Percentiles rank a stretch among this genome's conserved stretches.
Evolutionary conservation across 2,888 invertebrate genomes (phyloP).

Genomic region (Drosophila putrida): DNA sequence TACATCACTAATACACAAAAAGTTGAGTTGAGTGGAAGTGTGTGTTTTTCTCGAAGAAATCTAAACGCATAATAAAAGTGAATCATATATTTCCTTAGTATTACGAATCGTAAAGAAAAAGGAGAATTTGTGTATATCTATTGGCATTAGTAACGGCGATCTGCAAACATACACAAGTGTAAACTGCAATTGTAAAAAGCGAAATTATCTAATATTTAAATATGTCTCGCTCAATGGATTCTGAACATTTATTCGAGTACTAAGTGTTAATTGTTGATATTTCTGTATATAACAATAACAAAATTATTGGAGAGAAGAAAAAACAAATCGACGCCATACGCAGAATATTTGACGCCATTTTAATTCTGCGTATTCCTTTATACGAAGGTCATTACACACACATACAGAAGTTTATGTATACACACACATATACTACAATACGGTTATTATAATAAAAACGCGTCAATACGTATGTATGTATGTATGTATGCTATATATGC

Average conservation of each 20-base stretch:
- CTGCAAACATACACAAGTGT: slow-evolving; percentile 7
- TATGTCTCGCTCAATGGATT: slow-evolving; percentile 81
- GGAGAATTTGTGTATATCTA: background rate
- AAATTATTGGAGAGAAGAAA: slow-evolving; percentile 22
- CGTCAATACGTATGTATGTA: slow-evolving; percentile 5
- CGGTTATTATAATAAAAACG: slow-evolving; percentile 11
- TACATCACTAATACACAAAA: slow-evolving; percentile 10
- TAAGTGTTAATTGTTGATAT: slow-evolving; percentile 41
- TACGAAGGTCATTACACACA: slow-evolving; percentile 52
- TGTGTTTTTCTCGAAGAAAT: slow-evolving; percentile 16
- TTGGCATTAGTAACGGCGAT: slow-evolving; percentile 6
- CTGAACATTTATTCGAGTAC: slow-evolving; percentile 81
- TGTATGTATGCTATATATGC: slow-evolving; percentile 9
- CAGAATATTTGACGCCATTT: slow-evolving; percentile 52
- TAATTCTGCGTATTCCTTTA: slow-evolving; percentile 50
- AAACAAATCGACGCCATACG: slow-evolving; percentile 39
- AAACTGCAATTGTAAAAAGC: slow-evolving; percentile 10
- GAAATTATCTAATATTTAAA: slow-evolving; percentile 63
- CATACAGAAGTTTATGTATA: slow-evolving; percentile 12
- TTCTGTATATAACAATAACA: slow-evolving; percentile 21
- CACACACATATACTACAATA: slow-evolving; percentile 13
- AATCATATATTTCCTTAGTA: slow-evolving; percentile 9
- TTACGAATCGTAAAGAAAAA: background rate
- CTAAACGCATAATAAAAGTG: slow-evolving; percentile 15
- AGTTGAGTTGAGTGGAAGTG: slow-evolving; percentile 4